A percentile compares a stretch with the other conserved stretches of the same genome.
Evolutionary conservation across 2,113 vertebrate species (phyloP).

Genomic region (Pachycephala philippinensis): DNA sequence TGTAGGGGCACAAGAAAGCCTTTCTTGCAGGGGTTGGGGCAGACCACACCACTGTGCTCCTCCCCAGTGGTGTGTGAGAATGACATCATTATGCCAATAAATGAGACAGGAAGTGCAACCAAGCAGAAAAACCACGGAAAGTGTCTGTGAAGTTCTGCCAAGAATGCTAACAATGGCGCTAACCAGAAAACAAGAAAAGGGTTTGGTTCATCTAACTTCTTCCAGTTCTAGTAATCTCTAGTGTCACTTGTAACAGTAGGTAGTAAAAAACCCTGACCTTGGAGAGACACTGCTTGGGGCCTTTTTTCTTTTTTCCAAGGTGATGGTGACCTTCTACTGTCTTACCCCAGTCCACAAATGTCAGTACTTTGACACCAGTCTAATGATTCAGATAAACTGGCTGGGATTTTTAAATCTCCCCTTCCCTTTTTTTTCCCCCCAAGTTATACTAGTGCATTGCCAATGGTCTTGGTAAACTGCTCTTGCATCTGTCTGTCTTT

Average conservation of each 20-base stretch:
- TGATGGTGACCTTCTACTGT: background rate
- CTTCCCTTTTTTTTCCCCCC: fast-evolving
- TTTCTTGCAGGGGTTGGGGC: background rate
- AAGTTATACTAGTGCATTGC: background rate
- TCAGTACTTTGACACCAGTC: background rate
- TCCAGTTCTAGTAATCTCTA: constrained; percentile 2
- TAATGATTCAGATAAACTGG: background rate
- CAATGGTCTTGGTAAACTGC: background rate
- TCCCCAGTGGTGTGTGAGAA: fast-evolving
- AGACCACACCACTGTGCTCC: background rate
- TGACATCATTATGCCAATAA: background rate
- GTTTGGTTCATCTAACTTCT: background rate
- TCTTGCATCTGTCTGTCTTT: background rate
- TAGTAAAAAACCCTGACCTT: background rate
- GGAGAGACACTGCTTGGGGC: background rate
- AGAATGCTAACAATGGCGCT: background rate
- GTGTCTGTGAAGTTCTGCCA: background rate
- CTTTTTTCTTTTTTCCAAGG: background rate
- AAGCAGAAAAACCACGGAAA: background rate
- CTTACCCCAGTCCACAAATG: background rate
- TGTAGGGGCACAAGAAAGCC: fast-evolving
- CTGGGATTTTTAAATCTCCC: background rate
- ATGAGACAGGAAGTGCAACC: constrained; percentile 26
- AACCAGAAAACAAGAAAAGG: background rate
- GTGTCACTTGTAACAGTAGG: background rate